These are phyloP conservation scores for Megatriorchis doriae DNA, from an alignment of 2,113 vertebrate species.

Conservation along the genomic window DNA sequence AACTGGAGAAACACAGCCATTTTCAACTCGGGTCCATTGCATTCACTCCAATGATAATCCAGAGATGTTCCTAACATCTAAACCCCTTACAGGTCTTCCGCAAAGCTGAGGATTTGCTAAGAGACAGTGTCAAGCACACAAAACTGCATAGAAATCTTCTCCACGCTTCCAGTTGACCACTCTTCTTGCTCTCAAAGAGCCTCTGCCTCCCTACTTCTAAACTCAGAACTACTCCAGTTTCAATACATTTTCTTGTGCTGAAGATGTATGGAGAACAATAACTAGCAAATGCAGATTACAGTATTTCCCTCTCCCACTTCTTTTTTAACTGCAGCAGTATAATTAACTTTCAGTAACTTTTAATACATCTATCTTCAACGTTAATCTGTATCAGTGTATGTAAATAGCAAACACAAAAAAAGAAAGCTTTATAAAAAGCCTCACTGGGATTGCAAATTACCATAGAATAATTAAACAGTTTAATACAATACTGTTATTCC, in stretches of 20 bases:
- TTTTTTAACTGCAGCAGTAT: not conserved
- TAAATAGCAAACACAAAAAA: not conserved
- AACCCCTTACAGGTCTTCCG: not conserved
- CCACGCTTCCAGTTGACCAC: not conserved
- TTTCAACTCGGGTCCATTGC: not conserved
- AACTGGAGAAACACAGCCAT: not conserved
- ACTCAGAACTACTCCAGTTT: not conserved
- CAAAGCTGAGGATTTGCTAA: not conserved
- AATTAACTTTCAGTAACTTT: not conserved
- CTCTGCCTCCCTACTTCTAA: not conserved
- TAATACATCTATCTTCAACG: not conserved
- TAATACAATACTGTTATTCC: not conserved
- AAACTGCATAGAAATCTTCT: not conserved
- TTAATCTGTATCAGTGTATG: not conserved
- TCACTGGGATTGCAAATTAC: not conserved
- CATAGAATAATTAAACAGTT: not conserved
- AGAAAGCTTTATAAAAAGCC: not conserved
- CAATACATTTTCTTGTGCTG: not conserved
- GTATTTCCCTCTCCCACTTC: not conserved
- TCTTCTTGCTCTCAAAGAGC: not conserved
- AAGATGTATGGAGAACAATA: not conserved
- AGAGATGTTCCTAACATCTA: not conserved
- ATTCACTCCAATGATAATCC: not conserved
- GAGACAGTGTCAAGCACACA: not conserved
- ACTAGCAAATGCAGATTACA: not conserved